Conservation (phyloP, 2,797 vertebrate genomes). For the Lateolabrax maculatus region DNA sequence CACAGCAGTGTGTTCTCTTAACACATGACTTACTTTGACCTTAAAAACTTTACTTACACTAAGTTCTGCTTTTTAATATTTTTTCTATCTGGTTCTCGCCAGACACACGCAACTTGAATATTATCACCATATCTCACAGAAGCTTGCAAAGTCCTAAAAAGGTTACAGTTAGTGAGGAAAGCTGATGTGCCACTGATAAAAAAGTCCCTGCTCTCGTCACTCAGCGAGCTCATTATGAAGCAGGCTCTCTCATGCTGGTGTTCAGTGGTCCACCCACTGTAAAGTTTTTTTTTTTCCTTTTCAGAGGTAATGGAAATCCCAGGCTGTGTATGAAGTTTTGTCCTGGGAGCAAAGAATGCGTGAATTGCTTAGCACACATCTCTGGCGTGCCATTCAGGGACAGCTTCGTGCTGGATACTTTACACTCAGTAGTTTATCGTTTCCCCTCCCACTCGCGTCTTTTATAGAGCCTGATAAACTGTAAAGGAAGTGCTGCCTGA, state of each 20-base stretch:
- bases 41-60: background rate
- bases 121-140: background rate
- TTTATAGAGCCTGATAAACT: conserved; percentile 1
- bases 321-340: conserved; percentile 65
- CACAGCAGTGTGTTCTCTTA: background rate
- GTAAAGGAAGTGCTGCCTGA: conserved; percentile 28
- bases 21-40: conserved; percentile 20
- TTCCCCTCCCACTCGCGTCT: background rate
- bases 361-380: conserved; percentile 39
- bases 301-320: conserved; percentile 71
- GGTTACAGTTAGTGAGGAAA: background rate
- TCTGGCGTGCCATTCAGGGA: conserved; percentile 20
- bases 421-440: background rate
- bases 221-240: conserved; percentile 44
- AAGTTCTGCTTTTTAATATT: conserved; percentile 1
- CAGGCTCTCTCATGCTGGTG: conserved; percentile 37
- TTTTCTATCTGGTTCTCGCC: background rate
- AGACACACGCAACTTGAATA: background rate
- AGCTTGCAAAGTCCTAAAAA: background rate
- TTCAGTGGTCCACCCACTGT: conserved; percentile 60
- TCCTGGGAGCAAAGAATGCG: conserved; percentile 55
- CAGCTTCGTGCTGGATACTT: conserved; percentile 1
- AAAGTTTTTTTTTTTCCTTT: conserved; percentile 14
- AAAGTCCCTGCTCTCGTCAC: conserved; percentile 16
- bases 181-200: background rate